Base-by-base conservation (phyloP, 2,888 invertebrate species). In the Anoplius nigerrimus region DNA sequence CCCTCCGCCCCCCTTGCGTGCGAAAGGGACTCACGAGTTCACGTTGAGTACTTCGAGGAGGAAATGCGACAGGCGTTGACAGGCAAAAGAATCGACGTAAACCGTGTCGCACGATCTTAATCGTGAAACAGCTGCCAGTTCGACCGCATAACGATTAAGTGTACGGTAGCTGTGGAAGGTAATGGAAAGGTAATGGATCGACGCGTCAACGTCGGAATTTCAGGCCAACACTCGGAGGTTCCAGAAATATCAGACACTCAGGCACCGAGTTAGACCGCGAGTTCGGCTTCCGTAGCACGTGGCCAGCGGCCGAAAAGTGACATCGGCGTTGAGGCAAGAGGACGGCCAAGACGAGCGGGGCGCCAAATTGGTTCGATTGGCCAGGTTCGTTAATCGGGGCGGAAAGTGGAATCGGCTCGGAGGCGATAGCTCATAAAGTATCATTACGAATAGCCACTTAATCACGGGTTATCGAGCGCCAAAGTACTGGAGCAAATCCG, bases 361-460 rank as follows among this genome's bases (percentile, higher is more conserved):
- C n/a, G 16, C 43, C 45, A 68, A 72, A 72, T 61, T 54, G 66
- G 62, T 13, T 48, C 21, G 64, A 72, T 74, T 54, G 62, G 67
- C 48, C 34, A n/a, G 51, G 58, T 75, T 78, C 64, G 69, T 76
- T 79, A 74, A 62, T 52, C 71, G 62, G 65, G 43, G 66, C 53
- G 68, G 67, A 74, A 76, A 78, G 79, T 79, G 68, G 58, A 72
- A 79, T 73, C 69, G 79, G 42, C 69, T 68, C 58, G 53, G 34
- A 55, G 59, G 63, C 69, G 76, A 71, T 75, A 70, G 65, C 62
- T 78, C 77, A 77, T 77, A 72, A 77, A 77, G 78, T 75, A 75
- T 78, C 72, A 75, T 78, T 77, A 78, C 72, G 67, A 72, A 75
- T 73, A 73, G 71, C 62, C 62, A 73, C 73, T 78, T 78, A 69